Evolutionary conservation across 2,113 vertebrate species (phyloP).

Genomic region (Mormyrus iriodes): DNA sequence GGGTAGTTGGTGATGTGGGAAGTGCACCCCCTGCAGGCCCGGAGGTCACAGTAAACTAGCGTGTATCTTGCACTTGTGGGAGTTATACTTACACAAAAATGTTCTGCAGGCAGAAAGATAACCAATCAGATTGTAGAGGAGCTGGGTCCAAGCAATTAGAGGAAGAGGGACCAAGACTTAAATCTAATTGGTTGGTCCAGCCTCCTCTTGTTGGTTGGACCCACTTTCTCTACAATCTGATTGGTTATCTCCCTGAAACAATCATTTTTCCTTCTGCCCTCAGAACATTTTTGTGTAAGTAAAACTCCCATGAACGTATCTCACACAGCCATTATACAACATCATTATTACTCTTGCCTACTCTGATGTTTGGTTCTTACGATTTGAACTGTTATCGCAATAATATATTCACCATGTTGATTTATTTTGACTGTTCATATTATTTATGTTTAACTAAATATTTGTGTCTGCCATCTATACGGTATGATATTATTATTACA

Average conservation of each 20-base stretch:
- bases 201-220: neutral
- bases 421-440: neutral
- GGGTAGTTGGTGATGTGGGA: slow-evolving; percentile 16
- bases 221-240: neutral
- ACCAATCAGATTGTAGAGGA: neutral
- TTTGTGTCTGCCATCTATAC: neutral
- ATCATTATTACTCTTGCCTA: neutral
- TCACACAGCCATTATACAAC: neutral
- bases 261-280: neutral
- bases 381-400: neutral
- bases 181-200: neutral
- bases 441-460: neutral
- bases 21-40: neutral
- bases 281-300: neutral
- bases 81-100: too few species aligned
- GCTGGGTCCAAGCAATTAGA: neutral
- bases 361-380: neutral
- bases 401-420: neutral
- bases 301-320: neutral
- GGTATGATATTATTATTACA: neutral
- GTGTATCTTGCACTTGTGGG: neutral
- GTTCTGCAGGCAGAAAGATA: too few species aligned
- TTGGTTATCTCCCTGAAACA: neutral
- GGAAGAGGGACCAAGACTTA: neutral
- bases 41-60: neutral